Base-by-base conservation (phyloP, 2,888 invertebrate species). In the Quadriops clusia region DNA sequence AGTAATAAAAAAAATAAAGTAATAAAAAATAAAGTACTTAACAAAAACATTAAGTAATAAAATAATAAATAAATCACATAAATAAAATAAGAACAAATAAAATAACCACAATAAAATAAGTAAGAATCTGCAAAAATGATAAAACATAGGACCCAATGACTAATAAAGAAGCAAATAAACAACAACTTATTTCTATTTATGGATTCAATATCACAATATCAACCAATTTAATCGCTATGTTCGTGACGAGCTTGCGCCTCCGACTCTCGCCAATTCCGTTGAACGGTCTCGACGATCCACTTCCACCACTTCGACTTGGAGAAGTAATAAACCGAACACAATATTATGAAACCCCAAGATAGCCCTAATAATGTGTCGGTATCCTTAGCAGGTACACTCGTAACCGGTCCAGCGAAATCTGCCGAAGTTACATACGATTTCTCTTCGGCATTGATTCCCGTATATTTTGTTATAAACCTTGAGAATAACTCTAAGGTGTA, bases 231-330 rank as follows among this genome's bases (percentile, higher is more conserved):
- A 45, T 82, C 81, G 25, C 45, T 43, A 47, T 60, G 60, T 49
- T 68, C 72, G 53, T 83, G 83, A 51, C 80, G 78, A 51, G 79
- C 77, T 47, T 81, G 82, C 13, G 78, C 86, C 49, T 86, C 86
- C 3, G 83, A 80, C 57, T 90, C 90, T 34, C 83, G 67, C 89
- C 89, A 90, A 39, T 82, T 85, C 45, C 81, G 81, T 51, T 84
- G 77, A 7, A 87, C 68, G 58, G 78, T 76, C 55, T 90, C 90
- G 2, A 86, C 73, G 45, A 89, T 74, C 64, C 78, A 77, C 31
- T 64, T 71, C 74, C 82, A 89, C 60, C 79, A 73, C 27, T 68
- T 71, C 1, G 87, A 83, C 48, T 79, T 76, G 18, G 77, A 74
- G 32, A 85, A 77, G 48, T 81, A 83, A 53, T 82, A 81, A 28